Base-by-base conservation (phyloP, 2,888 invertebrate species). In the Gymnocheta viridis region DNA sequence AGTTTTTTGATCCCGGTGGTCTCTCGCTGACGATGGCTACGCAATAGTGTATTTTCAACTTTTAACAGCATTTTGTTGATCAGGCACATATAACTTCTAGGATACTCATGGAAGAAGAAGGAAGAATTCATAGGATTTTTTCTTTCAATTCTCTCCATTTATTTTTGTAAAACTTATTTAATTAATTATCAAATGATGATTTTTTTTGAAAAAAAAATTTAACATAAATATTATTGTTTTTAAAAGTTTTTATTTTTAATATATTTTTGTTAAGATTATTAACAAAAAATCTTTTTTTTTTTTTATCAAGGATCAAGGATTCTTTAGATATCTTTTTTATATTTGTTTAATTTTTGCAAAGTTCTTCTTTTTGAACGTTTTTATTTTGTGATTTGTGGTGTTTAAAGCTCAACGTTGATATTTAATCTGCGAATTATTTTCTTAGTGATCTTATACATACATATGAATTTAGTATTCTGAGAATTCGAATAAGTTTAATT, bases 1-100 rank as follows among this genome's bases (percentile, higher is more conserved):
- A 96, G 93, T 92, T 96, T 96, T 93, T 96, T 96, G 90, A 96
- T 96, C 85, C 96, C 96, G 64, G 96, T 96, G 29, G 96, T 96
- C 92, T 96, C 96, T 90, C 96, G 93, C 92, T 96, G 96, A 89
- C 96, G 94, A 91, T 96, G 96, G 91, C 95, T 96, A 92, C 96
- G 95, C 82, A 96, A 94, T 89, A 96, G 94, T 91, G 95, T 94
- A 92, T 95, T 95, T 91, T 95, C 94, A 89, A 95, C 93, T 92
- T 94, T 94, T 92, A 95, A 92, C 90, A 95, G 94, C 95, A 95
- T 95, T 92, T 95, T 94, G 92, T 91, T 92, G 86, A 91, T 89
- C 87, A 91, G 87, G 88, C 90, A 90, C 91, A 91, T 90, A 88
- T 87, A 90, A 88, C 91, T 91, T 86, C 89, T 88, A 87, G 90